Conservation (phyloP, 2,797 vertebrate genomes). For the Lerista edwardsae region DNA sequence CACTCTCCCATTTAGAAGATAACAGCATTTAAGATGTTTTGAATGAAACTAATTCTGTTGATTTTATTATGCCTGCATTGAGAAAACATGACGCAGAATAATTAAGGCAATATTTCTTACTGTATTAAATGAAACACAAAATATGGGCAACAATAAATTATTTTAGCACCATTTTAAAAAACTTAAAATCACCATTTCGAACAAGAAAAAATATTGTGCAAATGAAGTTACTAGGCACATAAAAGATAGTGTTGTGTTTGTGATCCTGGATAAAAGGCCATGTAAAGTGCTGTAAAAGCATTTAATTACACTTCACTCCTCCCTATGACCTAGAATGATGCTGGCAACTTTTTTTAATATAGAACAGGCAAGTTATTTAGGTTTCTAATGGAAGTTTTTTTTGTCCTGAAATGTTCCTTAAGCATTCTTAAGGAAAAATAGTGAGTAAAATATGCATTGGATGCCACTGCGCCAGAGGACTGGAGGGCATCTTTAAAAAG, state of each 20-base stretch:
- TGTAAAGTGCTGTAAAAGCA: background rate
- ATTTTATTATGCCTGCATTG: background rate
- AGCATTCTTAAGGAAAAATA: too few species aligned
- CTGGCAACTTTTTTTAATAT: background rate
- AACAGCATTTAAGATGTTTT: background rate
- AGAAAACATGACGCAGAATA: background rate
- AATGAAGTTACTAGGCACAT: background rate
- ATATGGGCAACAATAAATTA: background rate
- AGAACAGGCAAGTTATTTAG: background rate
- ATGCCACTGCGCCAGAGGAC: too few species aligned
- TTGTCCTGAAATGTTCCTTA: background rate
- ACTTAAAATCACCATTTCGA: background rate
- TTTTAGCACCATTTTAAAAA: background rate
- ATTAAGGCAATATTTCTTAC: background rate
- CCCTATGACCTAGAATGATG: background rate
- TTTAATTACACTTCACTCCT: constrained; percentile 17
- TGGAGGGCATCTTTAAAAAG: too few species aligned
- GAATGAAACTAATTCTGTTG: background rate
- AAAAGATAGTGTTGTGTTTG: background rate
- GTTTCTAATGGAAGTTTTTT: background rate
- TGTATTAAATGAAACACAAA: background rate
- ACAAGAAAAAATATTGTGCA: background rate
- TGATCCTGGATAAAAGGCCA: background rate
- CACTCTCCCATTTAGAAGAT: background rate
- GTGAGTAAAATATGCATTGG: too few species aligned